These are phyloP conservation scores for Mimumesa dahlbomi DNA, from an alignment of 2,888 invertebrate species.

Conservation along the genomic window DNA sequence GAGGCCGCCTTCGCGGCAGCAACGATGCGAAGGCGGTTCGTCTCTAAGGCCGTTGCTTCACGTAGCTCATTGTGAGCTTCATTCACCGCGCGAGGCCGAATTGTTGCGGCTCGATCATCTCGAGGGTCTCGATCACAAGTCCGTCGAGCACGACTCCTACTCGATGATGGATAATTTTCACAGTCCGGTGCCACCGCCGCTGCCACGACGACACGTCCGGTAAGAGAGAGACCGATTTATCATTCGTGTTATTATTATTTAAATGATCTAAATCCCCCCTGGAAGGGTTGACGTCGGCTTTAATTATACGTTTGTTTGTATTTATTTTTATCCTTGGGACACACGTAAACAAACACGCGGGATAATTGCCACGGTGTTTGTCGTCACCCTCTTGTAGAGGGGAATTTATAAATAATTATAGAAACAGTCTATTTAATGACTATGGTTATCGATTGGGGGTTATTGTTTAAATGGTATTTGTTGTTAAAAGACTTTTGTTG, in stretches of 20 bases:
- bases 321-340: background rate
- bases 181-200: constrained; percentile 78
- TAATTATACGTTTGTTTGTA: no score
- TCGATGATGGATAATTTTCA: constrained; percentile 79
- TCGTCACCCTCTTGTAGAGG: background rate
- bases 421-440: constrained; percentile 9
- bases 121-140: constrained; percentile 75
- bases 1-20: constrained; percentile 68
- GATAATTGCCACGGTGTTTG: no score
- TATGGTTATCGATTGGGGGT: constrained; percentile 31
- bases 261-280: no score
- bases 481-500: no score
- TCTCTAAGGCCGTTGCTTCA: constrained; percentile 76
- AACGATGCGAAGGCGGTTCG: constrained; percentile 76
- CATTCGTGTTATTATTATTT: no score
- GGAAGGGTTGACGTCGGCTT: no score
- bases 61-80: constrained; percentile 78
- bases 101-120: constrained; percentile 77
- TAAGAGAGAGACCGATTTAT: constrained; percentile 63
- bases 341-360: no score
- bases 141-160: constrained; percentile 71
- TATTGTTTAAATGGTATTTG: constrained; percentile 11
- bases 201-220: constrained; percentile 78
- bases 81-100: constrained; percentile 78
- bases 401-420: background rate